These are phyloP conservation scores for Venusia cambrica DNA, from an alignment of 2,888 invertebrate species.

Conservation along the genomic window DNA sequence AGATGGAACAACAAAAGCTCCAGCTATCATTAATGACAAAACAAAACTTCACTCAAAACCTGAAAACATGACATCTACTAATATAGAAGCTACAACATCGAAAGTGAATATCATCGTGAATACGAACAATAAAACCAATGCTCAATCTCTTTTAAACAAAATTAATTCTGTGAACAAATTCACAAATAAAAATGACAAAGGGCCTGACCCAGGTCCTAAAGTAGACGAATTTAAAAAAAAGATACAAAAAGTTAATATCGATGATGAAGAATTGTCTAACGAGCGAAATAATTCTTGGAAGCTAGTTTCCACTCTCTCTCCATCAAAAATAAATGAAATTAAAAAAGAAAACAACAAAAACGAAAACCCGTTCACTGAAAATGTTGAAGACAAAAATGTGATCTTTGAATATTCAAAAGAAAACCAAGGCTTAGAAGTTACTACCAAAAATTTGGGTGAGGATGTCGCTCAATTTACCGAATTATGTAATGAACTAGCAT, in stretches of 20 bases:
- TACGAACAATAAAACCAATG: slow-evolving; percentile 23
- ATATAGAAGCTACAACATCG: slow-evolving; percentile 21
- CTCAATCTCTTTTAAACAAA: slow-evolving; percentile 33
- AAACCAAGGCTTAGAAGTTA: slow-evolving; percentile 88
- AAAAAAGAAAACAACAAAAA: slow-evolving; percentile 60
- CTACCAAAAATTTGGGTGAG: slow-evolving; percentile 85
- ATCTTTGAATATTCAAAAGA: slow-evolving; percentile 64
- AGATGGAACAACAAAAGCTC: too few relatives aligned
- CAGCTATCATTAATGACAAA: too few relatives aligned
- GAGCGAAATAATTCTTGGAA: slow-evolving; percentile 79
- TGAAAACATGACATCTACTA: slow-evolving; percentile 18
- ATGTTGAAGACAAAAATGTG: slow-evolving; percentile 56
- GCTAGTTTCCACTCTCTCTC: slow-evolving; percentile 79
- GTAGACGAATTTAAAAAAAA: slow-evolving; percentile 72
- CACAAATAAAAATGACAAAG: slow-evolving; percentile 38
- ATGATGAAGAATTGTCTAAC: slow-evolving; percentile 63
- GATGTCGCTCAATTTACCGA: slow-evolving; percentile 89
- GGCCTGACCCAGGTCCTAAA: slow-evolving; percentile 50
- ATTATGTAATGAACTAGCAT: slow-evolving; percentile 92
- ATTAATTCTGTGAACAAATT: slow-evolving; percentile 28
- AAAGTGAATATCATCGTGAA: slow-evolving; percentile 1
- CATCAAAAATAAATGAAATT: slow-evolving; percentile 65
- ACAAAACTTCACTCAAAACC: neutral
- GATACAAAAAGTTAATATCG: slow-evolving; percentile 71
- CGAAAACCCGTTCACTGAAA: slow-evolving; percentile 46